Base-by-base conservation (phyloP, 2,797 vertebrate genomes). In the Pangasius krempfi region DNA sequence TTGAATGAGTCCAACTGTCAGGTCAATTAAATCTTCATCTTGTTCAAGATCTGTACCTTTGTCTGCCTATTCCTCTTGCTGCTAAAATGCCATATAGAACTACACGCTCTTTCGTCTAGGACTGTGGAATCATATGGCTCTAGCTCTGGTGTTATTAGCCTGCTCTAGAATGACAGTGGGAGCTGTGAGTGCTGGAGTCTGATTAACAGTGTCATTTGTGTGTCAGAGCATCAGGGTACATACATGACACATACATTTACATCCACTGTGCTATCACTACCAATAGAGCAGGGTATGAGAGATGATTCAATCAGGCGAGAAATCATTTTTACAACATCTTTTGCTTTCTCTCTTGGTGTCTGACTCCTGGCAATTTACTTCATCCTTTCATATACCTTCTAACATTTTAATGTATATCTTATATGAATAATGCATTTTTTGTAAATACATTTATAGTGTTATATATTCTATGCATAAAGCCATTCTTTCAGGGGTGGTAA, bases 161-260 rank as follows among this genome's bases (percentile, higher is more conserved):
- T 72, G 40, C 83, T 80, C 37, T 60, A 44, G 40, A 44, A 52
- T 47, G 70, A 78, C 82, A 79, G 75, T 25, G 7, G 47, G 72
- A 79, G 47, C 54, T 60, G 88, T 89, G 86, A 84, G 78, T 88
- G 82, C 85, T 62, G 30, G 60, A 90, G 85, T 87, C 88, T 88
- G 73, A 81, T 86, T 79, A 88, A 90, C 75, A 52, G 68, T 88
- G 84, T 87, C 89, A 89, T 90, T 85, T 83, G 70, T 30, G 47
- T 92, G 89, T 90, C 90, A 90, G 83, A 82, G 60, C 70, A 87
- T 90, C 75, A 85, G 37, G 52, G 60, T 37, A 89, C 72, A 62
- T 47, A 52, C 73, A 54, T 73, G 30, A 62, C 73, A 64, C 66
- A 85, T 22, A 10, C 50, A 44, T 66, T 73, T 86, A 84, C 14